These are phyloP conservation scores for Helicoverpa assulta DNA, from an alignment of 2,888 invertebrate genomes.

Conservation along the genomic window DNA sequence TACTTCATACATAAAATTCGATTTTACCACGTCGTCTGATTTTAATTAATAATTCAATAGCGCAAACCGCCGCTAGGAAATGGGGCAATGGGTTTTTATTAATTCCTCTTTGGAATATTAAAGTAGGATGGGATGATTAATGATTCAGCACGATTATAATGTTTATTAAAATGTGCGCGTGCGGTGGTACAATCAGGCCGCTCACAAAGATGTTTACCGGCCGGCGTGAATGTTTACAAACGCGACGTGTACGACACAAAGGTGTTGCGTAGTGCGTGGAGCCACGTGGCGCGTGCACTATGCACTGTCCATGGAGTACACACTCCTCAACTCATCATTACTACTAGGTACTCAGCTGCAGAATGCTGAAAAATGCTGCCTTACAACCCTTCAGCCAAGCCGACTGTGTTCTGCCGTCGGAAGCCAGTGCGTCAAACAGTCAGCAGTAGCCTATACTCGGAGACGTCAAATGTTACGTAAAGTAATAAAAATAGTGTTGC, in stretches of 20 bases:
- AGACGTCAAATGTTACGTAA: conserved; percentile 61
- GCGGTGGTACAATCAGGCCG: conserved; percentile 63
- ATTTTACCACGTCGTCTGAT: conserved; percentile 73
- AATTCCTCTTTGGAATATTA: conserved; percentile 72
- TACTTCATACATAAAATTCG: conserved; percentile 63
- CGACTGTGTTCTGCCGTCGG: conserved; percentile 26
- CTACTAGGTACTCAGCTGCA: conserved; percentile 21
- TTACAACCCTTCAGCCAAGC: conserved; percentile 16
- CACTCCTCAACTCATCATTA: conserved; percentile 38
- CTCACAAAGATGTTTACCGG: conserved; percentile 78
- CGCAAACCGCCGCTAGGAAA: conserved; percentile 72
- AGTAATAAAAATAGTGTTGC: conserved; percentile 49
- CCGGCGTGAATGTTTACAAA: conserved; percentile 78
- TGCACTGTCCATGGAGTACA: conserved; percentile 41
- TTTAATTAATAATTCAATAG: conserved; percentile 84
- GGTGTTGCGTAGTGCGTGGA: conserved; percentile 40
- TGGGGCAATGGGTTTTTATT: conserved; percentile 77
- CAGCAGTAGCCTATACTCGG: conserved; percentile 47
- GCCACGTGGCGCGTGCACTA: conserved; percentile 58
- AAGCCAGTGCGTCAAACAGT: conserved; percentile 59
- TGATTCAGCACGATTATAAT: conserved; percentile 66
- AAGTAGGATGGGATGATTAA: conserved; percentile 68
- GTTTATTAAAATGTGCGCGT: conserved; percentile 72
- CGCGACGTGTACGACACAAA: conserved; percentile 64
- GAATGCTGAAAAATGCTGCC: conserved; percentile 33